Evolutionary conservation across 2,797 vertebrate genomes (phyloP).

Genomic region (Etheostoma perlongum): DNA sequence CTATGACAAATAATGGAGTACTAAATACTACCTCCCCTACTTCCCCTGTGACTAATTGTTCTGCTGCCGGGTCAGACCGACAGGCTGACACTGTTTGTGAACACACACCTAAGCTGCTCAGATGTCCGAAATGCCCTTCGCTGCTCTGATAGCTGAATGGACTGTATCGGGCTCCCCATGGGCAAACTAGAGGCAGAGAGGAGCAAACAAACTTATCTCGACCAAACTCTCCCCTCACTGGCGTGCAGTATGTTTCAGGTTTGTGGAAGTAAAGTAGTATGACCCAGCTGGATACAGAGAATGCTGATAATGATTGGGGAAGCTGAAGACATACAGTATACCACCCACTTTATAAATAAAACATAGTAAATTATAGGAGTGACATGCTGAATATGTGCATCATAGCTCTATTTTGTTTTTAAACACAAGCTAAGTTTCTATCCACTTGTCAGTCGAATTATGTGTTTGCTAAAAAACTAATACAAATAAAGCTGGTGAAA

Average conservation of each 20-base stretch:
- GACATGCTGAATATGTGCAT: conserved; percentile 23
- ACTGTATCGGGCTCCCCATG: conserved; percentile 22
- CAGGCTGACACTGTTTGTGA: conserved; percentile 16
- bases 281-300: conserved; percentile 32
- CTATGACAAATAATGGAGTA: neutral
- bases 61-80: conserved; percentile 1
- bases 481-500: too few relatives aligned
- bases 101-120: conserved; percentile 31
- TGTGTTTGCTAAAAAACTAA: too few relatives aligned
- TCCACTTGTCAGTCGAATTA: too few relatives aligned
- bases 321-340: neutral
- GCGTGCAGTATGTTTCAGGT: conserved; percentile 40
- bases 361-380: neutral
- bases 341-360: neutral
- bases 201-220: conserved; percentile 58
- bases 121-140: conserved; percentile 52
- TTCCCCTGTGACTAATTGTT: conserved; percentile 1
- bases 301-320: neutral
- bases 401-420: conserved; percentile 8
- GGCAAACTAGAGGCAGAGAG: conserved; percentile 35
- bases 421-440: neutral
- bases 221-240: conserved; percentile 2
- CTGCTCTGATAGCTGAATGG: conserved; percentile 52
- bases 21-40: neutral
- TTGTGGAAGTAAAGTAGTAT: conserved; percentile 31